phyloP scores from a whole-genome alignment of 2,888 invertebrate species.

The Electrophaes corylata region DNA sequence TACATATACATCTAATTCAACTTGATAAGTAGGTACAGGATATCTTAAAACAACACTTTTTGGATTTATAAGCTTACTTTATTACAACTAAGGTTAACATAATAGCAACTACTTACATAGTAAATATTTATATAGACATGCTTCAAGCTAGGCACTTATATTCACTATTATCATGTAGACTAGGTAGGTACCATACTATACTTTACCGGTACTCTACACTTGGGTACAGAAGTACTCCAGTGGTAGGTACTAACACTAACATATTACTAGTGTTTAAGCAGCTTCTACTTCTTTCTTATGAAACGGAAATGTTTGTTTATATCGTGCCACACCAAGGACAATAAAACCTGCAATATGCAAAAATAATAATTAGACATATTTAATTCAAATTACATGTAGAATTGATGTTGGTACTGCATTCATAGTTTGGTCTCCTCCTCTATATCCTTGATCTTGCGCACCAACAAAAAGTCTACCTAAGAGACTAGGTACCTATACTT shows the following conservation, averaged over 20 bases:
- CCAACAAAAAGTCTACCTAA: no score
- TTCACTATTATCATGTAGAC: neutral
- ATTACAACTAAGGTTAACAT: neutral
- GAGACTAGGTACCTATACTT: no score
- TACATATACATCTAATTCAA: no score
- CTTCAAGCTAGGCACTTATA: neutral
- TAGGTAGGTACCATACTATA: no score
- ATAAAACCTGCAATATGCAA: constrained; percentile 72
- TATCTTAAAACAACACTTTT: neutral
- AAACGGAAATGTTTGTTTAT: constrained; percentile 76
- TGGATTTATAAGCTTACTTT: neutral
- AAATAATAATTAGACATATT: neutral
- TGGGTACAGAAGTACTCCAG: no score
- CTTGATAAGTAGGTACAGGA: no score
- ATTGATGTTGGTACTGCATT: no score
- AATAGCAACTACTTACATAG: neutral
- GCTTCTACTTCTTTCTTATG: constrained; percentile 61
- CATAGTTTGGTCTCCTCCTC: no score
- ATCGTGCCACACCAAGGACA: constrained; percentile 84
- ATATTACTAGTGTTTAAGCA: constrained; percentile 13
- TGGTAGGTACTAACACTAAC: neutral
- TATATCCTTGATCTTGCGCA: no score
- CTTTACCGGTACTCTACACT: no score
- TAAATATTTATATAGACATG: constrained; percentile 18
- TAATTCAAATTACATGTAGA: no score